A percentile compares a stretch with the other conserved stretches of the same genome.
Evolutionary conservation across 2,888 invertebrate genomes (phyloP).

Genomic region (Thymelicus acteon): DNA sequence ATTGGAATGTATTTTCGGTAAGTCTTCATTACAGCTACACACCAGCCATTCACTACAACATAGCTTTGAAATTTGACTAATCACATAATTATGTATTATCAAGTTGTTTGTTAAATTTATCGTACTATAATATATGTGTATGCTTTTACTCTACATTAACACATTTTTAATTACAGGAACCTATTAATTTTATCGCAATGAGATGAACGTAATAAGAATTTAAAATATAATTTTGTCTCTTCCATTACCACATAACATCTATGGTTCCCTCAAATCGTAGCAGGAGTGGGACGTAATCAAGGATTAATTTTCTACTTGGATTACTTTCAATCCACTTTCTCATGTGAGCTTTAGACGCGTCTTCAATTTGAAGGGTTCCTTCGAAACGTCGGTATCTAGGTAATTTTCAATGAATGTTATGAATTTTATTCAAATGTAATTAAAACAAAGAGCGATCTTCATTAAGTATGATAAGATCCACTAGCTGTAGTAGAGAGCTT

Average conservation of each 20-base stretch:
- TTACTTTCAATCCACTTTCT: constrained; percentile 81
- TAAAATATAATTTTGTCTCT: constrained; percentile 2
- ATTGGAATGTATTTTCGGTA: too few relatives aligned
- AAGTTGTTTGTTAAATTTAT: too few relatives aligned
- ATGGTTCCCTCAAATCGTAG: constrained; percentile 61
- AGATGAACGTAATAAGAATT: background rate
- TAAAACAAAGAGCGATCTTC: background rate
- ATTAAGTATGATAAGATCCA: background rate
- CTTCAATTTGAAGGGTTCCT: constrained; percentile 73
- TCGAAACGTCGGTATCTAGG: constrained; percentile 43
- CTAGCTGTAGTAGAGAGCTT: background rate
- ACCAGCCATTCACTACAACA: too few relatives aligned
- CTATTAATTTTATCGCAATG: too few relatives aligned
- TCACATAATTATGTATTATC: too few relatives aligned
- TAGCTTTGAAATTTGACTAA: too few relatives aligned
- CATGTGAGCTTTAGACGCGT: constrained; percentile 73
- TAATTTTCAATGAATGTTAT: constrained; percentile 45
- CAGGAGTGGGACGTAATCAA: constrained; percentile 75
- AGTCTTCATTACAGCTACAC: too few relatives aligned
- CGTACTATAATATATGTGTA: too few relatives aligned
- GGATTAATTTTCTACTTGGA: constrained; percentile 84
- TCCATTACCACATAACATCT: constrained; percentile 50
- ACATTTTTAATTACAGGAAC: too few relatives aligned
- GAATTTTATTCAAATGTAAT: constrained; percentile 34
- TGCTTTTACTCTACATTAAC: too few relatives aligned